Conservation (phyloP, 1,140 invertebrate genomes). For the Drosophila persimilis region DNA sequence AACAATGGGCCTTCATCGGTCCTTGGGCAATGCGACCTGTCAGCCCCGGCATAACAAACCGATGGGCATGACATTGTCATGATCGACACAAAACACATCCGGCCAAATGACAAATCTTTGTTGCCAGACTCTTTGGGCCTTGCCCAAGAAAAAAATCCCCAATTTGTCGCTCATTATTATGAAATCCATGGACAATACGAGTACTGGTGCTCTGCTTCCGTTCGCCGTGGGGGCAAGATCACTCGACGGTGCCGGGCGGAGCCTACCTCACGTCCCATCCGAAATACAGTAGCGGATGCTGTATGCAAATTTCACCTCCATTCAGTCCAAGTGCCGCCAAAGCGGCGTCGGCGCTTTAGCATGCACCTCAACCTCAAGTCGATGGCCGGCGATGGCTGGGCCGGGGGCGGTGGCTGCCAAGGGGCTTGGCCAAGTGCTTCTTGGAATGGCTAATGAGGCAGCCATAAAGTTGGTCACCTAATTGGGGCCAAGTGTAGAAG, state of each 20-base stretch:
- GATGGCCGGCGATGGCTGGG: background rate
- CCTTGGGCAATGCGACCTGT: constrained; percentile 65
- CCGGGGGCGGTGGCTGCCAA: background rate
- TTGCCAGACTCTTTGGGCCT: constrained; percentile 33
- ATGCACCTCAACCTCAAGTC: constrained; percentile 55
- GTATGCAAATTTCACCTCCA: constrained; percentile 65
- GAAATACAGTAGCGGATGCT: constrained; percentile 79
- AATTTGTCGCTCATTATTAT: constrained; percentile 66
- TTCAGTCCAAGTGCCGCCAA: constrained; percentile 63
- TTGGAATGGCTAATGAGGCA: constrained; percentile 75
- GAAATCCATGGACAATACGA: constrained; percentile 40
- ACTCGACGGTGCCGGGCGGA: constrained; percentile 21
- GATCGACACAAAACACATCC: constrained; percentile 76
- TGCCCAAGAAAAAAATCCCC: constrained; percentile 58
- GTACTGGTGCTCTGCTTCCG: constrained; percentile 44
- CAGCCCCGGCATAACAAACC: constrained; percentile 37
- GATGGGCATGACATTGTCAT: constrained; percentile 70
- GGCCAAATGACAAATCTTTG: constrained; percentile 72
- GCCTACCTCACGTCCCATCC: constrained; percentile 55
- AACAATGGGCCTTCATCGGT: constrained; percentile 54
- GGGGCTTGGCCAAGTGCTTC: constrained; percentile 71
- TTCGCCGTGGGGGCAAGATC: constrained; percentile 32
- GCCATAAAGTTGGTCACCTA: constrained; percentile 66
- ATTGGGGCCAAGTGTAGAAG: constrained; percentile 68
- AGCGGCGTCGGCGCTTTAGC: constrained; percentile 53